Percentiles rank a stretch among this genome's conserved stretches.
Evolutionary conservation across 2,888 invertebrate genomes (phyloP).

Genomic region (Eucera pruinosa): DNA sequence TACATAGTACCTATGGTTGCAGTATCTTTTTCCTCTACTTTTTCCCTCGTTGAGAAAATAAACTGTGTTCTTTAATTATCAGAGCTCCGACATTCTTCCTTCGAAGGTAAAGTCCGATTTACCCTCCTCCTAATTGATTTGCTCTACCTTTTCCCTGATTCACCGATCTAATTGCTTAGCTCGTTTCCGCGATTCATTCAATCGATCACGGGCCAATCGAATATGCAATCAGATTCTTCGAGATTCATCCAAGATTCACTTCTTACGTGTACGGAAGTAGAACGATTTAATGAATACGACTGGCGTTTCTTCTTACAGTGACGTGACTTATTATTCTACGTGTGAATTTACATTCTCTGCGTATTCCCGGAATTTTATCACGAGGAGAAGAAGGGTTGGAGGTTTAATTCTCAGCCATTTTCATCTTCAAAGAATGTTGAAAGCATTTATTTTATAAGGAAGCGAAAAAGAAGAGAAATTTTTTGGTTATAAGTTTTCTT

Average conservation of each 20-base stretch:
- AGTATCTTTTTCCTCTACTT: neutral
- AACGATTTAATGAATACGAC: conserved; percentile 17
- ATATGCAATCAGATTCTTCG: conserved; percentile 3
- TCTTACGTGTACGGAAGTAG: neutral
- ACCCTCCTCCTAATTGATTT: conserved; percentile 7
- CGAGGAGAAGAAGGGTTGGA: neutral
- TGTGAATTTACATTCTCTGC: neutral
- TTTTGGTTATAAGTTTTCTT: neutral
- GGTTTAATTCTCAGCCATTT: neutral
- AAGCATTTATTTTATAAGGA: neutral
- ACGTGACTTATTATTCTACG: conserved; percentile 2
- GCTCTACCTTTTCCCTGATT: neutral
- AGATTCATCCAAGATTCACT: neutral
- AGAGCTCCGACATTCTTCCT: neutral
- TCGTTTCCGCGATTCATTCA: neutral
- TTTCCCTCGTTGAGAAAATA: neutral
- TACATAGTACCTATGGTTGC: too few species aligned
- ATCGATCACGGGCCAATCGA: conserved; percentile 6
- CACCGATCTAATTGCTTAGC: conserved; percentile 7
- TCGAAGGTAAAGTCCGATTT: neutral
- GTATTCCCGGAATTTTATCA: neutral
- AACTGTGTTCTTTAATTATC: neutral
- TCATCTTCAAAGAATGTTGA: neutral
- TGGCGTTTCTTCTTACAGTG: neutral
- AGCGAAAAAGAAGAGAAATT: neutral